Percentiles rank a stretch among this genome's conserved stretches.
Evolutionary conservation across 2,888 invertebrate genomes (phyloP).

Genomic region (Brachyopa scutellaris): DNA sequence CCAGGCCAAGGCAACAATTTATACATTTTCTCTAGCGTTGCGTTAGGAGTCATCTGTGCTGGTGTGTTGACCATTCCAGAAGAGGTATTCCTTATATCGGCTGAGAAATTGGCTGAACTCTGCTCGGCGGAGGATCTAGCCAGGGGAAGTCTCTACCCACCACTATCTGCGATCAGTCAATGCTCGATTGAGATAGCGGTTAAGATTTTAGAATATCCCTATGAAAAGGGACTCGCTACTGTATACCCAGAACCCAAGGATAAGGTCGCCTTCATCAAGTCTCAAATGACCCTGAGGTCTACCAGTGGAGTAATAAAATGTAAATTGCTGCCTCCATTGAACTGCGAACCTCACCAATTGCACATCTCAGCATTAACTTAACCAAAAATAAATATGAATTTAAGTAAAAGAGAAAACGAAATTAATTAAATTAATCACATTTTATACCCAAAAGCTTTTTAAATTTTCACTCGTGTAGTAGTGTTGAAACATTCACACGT

Average conservation of each 20-base stretch:
- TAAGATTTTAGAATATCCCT: constrained; percentile 91
- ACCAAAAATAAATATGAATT: constrained; percentile 18
- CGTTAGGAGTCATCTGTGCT: constrained; percentile 93
- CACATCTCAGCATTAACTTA: constrained; percentile 42
- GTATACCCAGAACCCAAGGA: constrained; percentile 89
- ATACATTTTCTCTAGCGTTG: constrained; percentile 98
- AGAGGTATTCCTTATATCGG: constrained; percentile 94
- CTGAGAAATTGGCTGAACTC: constrained; percentile 91
- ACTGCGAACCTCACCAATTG: constrained; percentile 33
- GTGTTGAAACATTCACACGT: not conserved
- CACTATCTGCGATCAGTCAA: constrained; percentile 90
- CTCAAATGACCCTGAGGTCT: constrained; percentile 89
- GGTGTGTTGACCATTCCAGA: constrained; percentile 95
- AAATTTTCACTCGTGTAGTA: constrained; percentile 4
- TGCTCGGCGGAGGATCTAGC: constrained; percentile 91
- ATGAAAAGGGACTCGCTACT: constrained; percentile 88
- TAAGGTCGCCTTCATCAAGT: constrained; percentile 88
- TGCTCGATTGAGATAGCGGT: constrained; percentile 95
- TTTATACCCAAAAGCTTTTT: constrained; percentile 8
- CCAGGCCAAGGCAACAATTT: constrained; percentile 99
- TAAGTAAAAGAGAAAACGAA: not conserved
- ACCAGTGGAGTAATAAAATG: constrained; percentile 83
- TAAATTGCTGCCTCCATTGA: constrained; percentile 73
- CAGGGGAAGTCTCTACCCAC: constrained; percentile 95
- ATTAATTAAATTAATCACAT: no score